Base-by-base conservation (phyloP, 2,797 vertebrate species). In the Platyrinchus mystaceus region DNA sequence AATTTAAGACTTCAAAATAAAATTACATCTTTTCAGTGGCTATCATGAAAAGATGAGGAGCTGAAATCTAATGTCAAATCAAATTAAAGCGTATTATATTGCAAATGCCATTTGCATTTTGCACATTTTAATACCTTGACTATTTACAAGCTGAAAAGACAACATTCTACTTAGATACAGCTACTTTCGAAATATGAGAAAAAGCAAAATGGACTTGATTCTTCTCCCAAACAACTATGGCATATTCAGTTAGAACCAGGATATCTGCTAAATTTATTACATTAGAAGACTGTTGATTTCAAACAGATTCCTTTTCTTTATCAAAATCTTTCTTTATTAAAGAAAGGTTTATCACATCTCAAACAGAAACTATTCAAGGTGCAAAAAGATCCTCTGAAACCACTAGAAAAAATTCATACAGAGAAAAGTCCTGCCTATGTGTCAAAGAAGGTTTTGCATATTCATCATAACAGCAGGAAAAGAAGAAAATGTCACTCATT, bases 1-100 rank as follows among this genome's bases (percentile, higher is more conserved):
- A 97, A 98, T 97, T 89, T 97, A 97, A 96, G 95, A 91, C 94
- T 97, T 97, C 96, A 89, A 94, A 96, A 93, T 81, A 89, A 97
- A 97, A 97, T 97, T 93, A 95, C 44, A 96, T 86, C 93, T 97
- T 97, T 97, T 96, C 89, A 97, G 87, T 73, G 88, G 88, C 95
- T 92, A 96, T 93, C 92, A 96, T 92, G 88, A 93, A 94, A 96
- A 95, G 70, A 96, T n/a, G 80, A 96, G 71, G 44, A 84, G 55
- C 32, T 91, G 94, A 93, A 97, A 87, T 93, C 76, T 84, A 88
- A 97, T 69, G 94, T 97, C 97, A 97, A 92, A 91, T 89, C 73
- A 86, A 91, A 47, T 96, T 97, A 97, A 93, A 96, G 49, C 28
- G 39, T 86, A 96, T 94, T 81, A 75, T 32, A 67, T 37, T 56